A percentile compares a stretch with the other conserved stretches of the same genome.
These are phyloP conservation scores for Corbicula japonica DNA, from an alignment of 2,888 invertebrate genomes.

Conservation along the genomic window DNA sequence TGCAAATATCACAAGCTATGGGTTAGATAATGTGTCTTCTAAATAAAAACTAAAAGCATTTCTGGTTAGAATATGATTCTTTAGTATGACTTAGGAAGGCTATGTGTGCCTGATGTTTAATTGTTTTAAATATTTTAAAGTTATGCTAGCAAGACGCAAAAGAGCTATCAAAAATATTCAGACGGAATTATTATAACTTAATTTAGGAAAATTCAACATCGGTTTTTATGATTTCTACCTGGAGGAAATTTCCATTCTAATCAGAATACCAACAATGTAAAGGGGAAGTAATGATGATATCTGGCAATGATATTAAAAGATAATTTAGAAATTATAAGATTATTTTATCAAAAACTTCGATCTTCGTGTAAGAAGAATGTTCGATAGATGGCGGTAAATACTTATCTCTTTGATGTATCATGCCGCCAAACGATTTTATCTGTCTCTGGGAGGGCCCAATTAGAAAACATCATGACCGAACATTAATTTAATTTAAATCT, in stretches of 20 bases:
- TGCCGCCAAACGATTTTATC: conserved; percentile 43
- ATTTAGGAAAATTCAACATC: no score
- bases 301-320: conserved; percentile 37
- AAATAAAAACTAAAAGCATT: no score
- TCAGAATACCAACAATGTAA: conserved; percentile 9
- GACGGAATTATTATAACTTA: background rate
- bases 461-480: conserved; percentile 38
- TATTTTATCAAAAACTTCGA: conserved; percentile 32
- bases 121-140: no score
- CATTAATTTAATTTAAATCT: conserved; percentile 17
- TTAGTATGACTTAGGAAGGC: background rate
- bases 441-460: conserved; percentile 48
- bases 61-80: background rate
- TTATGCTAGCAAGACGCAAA: background rate
- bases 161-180: conserved; percentile 7
- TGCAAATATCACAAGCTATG: no score
- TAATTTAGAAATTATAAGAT: no score
- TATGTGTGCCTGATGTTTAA: no score
- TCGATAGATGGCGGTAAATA: conserved; percentile 13
- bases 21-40: no score
- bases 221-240: no score
- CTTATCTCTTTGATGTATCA: conserved; percentile 24
- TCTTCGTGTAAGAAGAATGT: conserved; percentile 16
- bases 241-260: conserved; percentile 5
- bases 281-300: conserved; percentile 41